Evolutionary conservation across 2,888 invertebrate genomes (phyloP).

Genomic region (Tenodera sinensis): DNA sequence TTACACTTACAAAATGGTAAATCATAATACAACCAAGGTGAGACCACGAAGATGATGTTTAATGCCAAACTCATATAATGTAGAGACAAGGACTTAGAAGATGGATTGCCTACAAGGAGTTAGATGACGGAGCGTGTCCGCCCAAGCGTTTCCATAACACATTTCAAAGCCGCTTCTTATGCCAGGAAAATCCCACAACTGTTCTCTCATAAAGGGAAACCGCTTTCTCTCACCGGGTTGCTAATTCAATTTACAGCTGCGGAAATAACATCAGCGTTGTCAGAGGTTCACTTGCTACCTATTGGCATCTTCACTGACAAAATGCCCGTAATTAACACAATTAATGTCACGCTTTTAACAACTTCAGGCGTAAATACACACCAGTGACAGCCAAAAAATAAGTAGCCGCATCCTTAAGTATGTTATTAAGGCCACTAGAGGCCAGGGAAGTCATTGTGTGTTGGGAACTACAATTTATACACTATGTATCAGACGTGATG

Average conservation of each 20-base stretch:
- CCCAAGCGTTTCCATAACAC: not conserved
- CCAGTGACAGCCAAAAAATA: not conserved
- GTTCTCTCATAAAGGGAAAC: not conserved
- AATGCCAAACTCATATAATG: too few relatives aligned
- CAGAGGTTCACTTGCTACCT: not conserved
- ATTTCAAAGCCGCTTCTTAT: not conserved
- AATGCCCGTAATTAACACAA: constrained; percentile 8
- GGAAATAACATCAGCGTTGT: not conserved
- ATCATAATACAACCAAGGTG: too few relatives aligned
- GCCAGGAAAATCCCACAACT: not conserved
- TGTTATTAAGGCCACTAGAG: too few relatives aligned
- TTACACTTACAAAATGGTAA: too few relatives aligned
- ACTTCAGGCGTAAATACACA: not conserved
- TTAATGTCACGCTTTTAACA: not conserved
- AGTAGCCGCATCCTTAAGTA: too few relatives aligned
- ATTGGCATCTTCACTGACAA: not conserved
- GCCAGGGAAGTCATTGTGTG: too few relatives aligned
- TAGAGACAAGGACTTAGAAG: too few relatives aligned
- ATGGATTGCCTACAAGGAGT: not conserved
- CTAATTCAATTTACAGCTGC: not conserved
- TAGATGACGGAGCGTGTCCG: not conserved
- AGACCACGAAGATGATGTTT: too few relatives aligned
- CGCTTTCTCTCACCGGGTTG: not conserved
- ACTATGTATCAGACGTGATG: too few relatives aligned
- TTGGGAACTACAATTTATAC: too few relatives aligned